Evolutionary conservation across 2,113 vertebrate species (phyloP).

Genomic region (Spermophilus dauricus): DNA sequence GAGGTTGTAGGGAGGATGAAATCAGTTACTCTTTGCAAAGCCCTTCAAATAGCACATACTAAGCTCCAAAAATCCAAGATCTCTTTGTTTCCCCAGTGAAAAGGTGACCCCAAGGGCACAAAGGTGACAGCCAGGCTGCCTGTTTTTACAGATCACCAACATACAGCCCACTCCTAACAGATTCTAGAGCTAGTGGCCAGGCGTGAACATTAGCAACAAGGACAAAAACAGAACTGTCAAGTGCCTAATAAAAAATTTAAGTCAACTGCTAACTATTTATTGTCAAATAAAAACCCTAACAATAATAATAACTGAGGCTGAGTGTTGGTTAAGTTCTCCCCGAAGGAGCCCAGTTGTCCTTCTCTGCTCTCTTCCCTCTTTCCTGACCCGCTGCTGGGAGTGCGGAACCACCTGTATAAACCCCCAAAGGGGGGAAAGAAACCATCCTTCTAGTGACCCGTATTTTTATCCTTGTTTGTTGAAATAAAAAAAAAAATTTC

Average conservation of each 20-base stretch:
- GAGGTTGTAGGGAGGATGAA: neutral
- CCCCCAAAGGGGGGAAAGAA: neutral
- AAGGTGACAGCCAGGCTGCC: neutral
- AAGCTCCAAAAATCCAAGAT: neutral
- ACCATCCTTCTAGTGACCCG: neutral
- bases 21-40: neutral
- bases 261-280: constrained; percentile 72
- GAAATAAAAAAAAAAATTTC: neutral
- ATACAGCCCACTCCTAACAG: neutral
- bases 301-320: neutral
- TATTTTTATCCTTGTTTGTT: neutral
- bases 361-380: neutral
- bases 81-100: neutral
- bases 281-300: constrained; percentile 57
- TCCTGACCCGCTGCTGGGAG: neutral
- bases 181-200: neutral
- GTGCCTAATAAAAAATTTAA: constrained; percentile 77
- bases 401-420: neutral
- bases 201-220: constrained; percentile 67
- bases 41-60: neutral
- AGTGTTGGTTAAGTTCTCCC: neutral
- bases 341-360: neutral
- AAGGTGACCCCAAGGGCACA: neutral
- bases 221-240: constrained; percentile 68
- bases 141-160: neutral